These are phyloP conservation scores for Dasyurus viverrinus DNA, from an alignment of 2,113 vertebrate species.

Conservation along the genomic window DNA sequence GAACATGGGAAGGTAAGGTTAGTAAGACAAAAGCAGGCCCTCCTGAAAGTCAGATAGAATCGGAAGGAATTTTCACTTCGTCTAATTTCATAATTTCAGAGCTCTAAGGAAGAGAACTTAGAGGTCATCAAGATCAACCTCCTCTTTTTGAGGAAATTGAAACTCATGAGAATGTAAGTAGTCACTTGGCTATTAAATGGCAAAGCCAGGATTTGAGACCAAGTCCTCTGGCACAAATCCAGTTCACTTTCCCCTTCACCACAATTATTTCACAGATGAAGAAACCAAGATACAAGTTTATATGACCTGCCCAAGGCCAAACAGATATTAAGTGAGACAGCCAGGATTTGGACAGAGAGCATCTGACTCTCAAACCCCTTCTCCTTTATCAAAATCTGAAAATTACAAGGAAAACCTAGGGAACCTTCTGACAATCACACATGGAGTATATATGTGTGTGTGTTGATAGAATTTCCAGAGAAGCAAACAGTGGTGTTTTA, in stretches of 20 bases:
- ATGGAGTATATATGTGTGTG: neutral
- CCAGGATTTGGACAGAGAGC: neutral
- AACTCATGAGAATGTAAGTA: neutral
- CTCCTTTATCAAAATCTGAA: conserved; percentile 52
- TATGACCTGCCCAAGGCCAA: neutral
- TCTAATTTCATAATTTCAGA: neutral
- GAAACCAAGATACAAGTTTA: neutral
- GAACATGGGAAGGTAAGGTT: neutral
- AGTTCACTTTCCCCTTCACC: neutral
- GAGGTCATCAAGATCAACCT: neutral
- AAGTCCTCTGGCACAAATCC: neutral
- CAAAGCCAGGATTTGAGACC: neutral
- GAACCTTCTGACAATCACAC: conserved; percentile 48
- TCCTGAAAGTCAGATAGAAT: neutral
- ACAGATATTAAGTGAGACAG: neutral
- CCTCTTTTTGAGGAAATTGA: neutral
- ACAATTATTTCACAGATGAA: neutral
- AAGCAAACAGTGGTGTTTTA: conserved; percentile 40
- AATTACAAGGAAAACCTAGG: conserved; percentile 43
- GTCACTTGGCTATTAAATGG: neutral
- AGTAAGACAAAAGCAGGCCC: neutral
- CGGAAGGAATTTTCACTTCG: neutral
- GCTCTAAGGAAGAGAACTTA: neutral
- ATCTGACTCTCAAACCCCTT: neutral
- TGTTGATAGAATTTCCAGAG: neutral